phyloP scores from a whole-genome alignment of 1,140 invertebrate species.

The Portunus trituberculatus region DNA sequence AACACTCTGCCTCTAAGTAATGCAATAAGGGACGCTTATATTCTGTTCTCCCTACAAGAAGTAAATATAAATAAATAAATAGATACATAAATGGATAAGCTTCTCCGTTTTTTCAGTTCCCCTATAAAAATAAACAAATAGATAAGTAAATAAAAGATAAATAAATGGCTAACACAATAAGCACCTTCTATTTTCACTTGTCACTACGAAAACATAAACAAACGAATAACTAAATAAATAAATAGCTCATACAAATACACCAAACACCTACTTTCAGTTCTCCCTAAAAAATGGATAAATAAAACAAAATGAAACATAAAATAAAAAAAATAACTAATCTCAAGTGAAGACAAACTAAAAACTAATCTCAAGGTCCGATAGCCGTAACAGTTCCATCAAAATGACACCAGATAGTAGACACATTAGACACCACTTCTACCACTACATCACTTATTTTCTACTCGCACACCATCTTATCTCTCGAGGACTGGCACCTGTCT shows the following conservation, averaged over 20 bases:
- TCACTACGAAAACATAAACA: slow-evolving; percentile 9
- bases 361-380: too few relatives aligned
- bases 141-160: slow-evolving; percentile 1
- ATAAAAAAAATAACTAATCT: background rate
- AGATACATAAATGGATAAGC: slow-evolving; percentile 25
- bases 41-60: background rate
- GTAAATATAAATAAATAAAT: slow-evolving; percentile 2
- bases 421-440: too few relatives aligned
- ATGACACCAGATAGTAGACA: too few relatives aligned
- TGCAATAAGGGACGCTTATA: too few relatives aligned
- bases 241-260: slow-evolving; percentile 7
- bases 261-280: background rate
- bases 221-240: background rate
- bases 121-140: background rate
- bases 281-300: background rate
- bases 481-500: too few relatives aligned
- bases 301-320: background rate
- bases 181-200: slow-evolving; percentile 21
- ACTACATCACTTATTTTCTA: background rate
- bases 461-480: background rate
- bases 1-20: too few relatives aligned
- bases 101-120: too few relatives aligned
- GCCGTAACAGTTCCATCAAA: too few relatives aligned
- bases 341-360: background rate
- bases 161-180: slow-evolving; percentile 31